Base-by-base conservation (phyloP, 2,888 invertebrate species). In the Andrena hattorfiana region DNA sequence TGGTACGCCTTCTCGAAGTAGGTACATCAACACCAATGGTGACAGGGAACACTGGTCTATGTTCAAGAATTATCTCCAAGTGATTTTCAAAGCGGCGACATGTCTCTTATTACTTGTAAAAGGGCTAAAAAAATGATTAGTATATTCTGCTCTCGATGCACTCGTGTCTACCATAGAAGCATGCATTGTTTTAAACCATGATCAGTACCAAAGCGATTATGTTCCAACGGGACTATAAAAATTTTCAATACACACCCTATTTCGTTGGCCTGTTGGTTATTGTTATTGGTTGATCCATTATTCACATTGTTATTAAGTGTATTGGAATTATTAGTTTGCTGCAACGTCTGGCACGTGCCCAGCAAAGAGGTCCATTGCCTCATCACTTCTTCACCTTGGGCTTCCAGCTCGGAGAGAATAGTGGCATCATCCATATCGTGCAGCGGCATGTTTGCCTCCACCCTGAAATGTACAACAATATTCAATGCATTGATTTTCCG, bases 361-460 rank as follows among this genome's bases (percentile, higher is more conserved):
- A 96, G 91, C 76, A 96, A 92, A 16, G 94, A 94, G 66, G 95
- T 95, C 94, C 96, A 95, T 88, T 96, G 95, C 86, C 95, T 94
- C 93, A 95, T 95, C 62, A 95, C 94, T 87, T 95, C 95, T 81
- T 94, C 94, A 77, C 95, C 94, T 84, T 95, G 94, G 72, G 94
- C 94, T 85, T 95, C 95, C 73, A 95, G 87, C 84, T 95, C 95
- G 1, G 94, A 93, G 75, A 94, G 93, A 84, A 94, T 91, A 66
- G 94, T 95, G 54, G 95, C 94, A 63, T 96, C 95, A 84, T 95
- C 95, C 81, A 95, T 91, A 77, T 95, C 95, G 88, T 95, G 94
- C 84, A 95, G 92, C 77, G 95, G 95, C 66, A 92, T 89, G 80
- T 90, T 89, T 5, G 93, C 91, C 72, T 92, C 93, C 79, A 91